phyloP scores from a whole-genome alignment of 2,113 vertebrate genomes.

The Cyprinodon tularosa region DNA sequence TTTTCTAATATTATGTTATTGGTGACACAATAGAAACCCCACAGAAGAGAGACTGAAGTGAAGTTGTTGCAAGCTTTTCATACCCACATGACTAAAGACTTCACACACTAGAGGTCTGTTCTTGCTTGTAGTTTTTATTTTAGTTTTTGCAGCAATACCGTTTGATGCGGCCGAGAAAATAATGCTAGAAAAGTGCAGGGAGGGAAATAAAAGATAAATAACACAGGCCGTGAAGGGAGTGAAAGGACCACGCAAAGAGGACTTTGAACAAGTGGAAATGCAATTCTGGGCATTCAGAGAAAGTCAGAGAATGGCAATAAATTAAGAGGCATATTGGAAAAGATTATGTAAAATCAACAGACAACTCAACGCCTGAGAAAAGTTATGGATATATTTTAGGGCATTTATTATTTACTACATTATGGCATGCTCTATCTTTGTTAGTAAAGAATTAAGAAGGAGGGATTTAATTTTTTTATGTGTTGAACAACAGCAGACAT shows the following conservation, averaged over 20 bases:
- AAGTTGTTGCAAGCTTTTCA: slow-evolving; percentile 16
- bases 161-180: slow-evolving; percentile 72
- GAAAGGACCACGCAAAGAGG: slow-evolving; percentile 19
- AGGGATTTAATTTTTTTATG: background rate
- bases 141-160: slow-evolving; percentile 25
- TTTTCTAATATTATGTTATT: background rate
- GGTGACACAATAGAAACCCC: slow-evolving; percentile 19
- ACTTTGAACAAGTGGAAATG: slow-evolving; percentile 12
- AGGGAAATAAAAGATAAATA: slow-evolving; percentile 38
- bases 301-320: background rate
- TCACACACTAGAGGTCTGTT: slow-evolving; percentile 34
- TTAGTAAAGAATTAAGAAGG: background rate
- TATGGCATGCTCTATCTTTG: background rate
- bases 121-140: slow-evolving; percentile 23
- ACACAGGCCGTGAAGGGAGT: slow-evolving; percentile 23
- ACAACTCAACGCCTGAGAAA: too few relatives aligned
- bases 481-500: background rate
- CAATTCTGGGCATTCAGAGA: slow-evolving; percentile 4
- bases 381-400: background rate
- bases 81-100: slow-evolving; percentile 33
- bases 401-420: background rate
- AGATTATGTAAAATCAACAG: background rate
- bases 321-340: background rate
- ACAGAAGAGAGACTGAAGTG: slow-evolving; percentile 1
- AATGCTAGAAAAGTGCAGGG: slow-evolving; percentile 51